Evolutionary conservation across 2,888 invertebrate species (phyloP), one percentile per base, ranked within the genome.

Genomic region (Pollenia amentaria): DNA sequence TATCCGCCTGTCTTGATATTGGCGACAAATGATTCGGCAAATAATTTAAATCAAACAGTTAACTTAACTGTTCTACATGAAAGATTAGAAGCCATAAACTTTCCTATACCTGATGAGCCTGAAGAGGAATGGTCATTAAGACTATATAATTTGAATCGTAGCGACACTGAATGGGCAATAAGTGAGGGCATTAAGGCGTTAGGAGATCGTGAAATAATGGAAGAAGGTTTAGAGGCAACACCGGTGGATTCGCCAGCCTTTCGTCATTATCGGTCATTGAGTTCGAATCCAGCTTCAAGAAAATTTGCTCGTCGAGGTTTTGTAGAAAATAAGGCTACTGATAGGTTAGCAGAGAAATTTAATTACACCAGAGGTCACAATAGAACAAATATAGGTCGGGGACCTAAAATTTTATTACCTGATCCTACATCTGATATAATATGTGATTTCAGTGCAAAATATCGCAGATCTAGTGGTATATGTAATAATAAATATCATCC

Each of bases 401-500:
- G 94, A 0, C 94, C 94, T 0, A 72, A 75, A 12, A 91, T 93
- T 10, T 86, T 89, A 18, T 83, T 93, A 4, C 89, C 89, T 0
- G 91, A 92, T 88, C 90, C 91, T 1, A 87, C 88, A 1, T 81
- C 89, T 0, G 90, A 89, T 10, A 86, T 93, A 0, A 92, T 93
- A 0, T 95, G 95, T 81, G 89, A 91, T 11, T 91, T 91, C 40
- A 91, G 91, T 83, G 92, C 93, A 21, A 95, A 94, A 89, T 97
- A 96, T 91, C 94, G 97, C 18, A 94, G 94, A 0, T 94, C 95
- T 51, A 96, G 97, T 89, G 98, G 97, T 0, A 95, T 95, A 3
- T 98, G 98, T 92, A 98, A 98, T 91, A 97, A 96, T 91, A 91
- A 95, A 82, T 89, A 94, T 10, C 93, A 96, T 88, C 95, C 96